phyloP scores from a whole-genome alignment of 1,140 invertebrate genomes.

The Eriocheir sinensis region DNA sequence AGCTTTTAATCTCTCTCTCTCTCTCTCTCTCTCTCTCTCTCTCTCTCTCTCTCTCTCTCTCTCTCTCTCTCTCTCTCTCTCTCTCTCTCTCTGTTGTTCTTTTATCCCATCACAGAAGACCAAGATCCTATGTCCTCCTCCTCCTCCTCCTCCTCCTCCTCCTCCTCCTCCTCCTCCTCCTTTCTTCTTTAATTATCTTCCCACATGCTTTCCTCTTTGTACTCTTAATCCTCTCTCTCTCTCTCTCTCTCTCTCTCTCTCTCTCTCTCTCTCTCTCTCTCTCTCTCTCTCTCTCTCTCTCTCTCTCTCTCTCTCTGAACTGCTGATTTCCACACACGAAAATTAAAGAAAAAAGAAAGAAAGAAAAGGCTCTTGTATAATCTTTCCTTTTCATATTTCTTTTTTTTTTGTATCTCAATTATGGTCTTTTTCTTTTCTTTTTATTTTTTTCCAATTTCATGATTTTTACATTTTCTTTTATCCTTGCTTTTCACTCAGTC shows the following conservation, averaged over 20 bases:
- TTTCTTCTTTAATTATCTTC: not conserved
- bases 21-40: not conserved
- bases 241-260: not conserved
- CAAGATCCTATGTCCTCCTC: no score
- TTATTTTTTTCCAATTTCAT: no score
- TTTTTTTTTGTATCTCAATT: no score
- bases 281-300: constrained; percentile 17
- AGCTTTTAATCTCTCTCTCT: not conserved
- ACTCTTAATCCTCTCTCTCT: not conserved
- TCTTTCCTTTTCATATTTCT: no score
- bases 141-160: not conserved
- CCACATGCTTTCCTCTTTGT: not conserved
- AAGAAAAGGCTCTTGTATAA: no score
- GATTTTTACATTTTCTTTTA: no score
- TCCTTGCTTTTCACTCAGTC: no score
- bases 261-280: not conserved
- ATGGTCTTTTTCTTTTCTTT: no score
- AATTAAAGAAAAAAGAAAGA: no score
- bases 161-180: not conserved
- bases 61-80: not conserved
- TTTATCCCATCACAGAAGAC: no score
- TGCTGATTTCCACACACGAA: no score
- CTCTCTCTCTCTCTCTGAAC: not conserved
- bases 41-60: not conserved
- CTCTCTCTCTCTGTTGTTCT: not conserved